Conservation (phyloP, 1,140 invertebrate species). For the Drosophila baimaii region DNA sequence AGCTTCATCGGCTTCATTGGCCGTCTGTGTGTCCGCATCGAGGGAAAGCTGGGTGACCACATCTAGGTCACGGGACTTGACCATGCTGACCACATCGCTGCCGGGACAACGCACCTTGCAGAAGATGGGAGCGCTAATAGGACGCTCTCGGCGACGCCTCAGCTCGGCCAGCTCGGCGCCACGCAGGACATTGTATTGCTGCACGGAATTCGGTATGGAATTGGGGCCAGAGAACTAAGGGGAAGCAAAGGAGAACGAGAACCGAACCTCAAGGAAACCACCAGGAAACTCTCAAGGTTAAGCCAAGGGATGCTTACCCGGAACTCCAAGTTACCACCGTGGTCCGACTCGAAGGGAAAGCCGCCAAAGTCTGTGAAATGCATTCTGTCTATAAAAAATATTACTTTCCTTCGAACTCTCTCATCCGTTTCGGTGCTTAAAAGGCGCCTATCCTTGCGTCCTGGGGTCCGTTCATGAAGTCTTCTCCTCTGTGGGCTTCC, state of each 20-base stretch:
- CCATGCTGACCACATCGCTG: constrained; percentile 57
- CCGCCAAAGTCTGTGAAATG: constrained; percentile 32
- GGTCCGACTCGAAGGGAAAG: constrained; percentile 9
- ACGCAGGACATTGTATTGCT: constrained; percentile 54
- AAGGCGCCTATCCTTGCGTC: neutral
- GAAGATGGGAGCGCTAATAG: constrained; percentile 37
- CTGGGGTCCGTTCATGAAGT: neutral
- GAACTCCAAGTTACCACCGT: constrained; percentile 59
- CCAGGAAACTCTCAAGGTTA: no score
- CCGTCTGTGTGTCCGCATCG: neutral
- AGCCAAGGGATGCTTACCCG: no score
- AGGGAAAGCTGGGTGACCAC: constrained; percentile 67
- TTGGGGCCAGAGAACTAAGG: constrained; percentile 62
- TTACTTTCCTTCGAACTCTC: neutral
- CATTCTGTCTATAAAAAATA: neutral
- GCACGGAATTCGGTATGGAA: constrained; percentile 61
- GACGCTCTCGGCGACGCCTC: constrained; percentile 14
- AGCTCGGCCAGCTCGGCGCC: constrained; percentile 62
- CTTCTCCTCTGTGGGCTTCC: neutral
- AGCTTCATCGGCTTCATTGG: neutral
- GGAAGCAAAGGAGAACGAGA: no score
- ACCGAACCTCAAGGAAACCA: no score
- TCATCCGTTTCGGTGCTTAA: no score
- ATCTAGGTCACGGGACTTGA: constrained; percentile 54
- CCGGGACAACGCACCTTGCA: constrained; percentile 57